These are phyloP conservation scores for Conistra vaccinii DNA, from an alignment of 2,888 invertebrate species.

Conservation along the genomic window DNA sequence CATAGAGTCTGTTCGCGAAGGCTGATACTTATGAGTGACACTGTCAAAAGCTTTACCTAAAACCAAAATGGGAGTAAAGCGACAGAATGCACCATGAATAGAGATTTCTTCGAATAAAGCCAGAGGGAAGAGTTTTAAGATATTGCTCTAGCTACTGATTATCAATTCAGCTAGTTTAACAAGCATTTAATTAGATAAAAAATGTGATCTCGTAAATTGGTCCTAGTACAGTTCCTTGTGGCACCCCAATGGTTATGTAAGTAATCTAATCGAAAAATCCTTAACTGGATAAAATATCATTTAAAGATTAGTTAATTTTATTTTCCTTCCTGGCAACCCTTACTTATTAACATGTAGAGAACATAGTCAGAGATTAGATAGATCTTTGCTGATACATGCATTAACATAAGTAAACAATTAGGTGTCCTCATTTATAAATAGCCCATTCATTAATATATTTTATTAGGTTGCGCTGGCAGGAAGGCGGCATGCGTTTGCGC, in stretches of 20 bases:
- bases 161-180: not conserved
- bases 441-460: slow-evolving; percentile 55
- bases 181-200: not conserved
- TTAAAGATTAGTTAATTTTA: not conserved
- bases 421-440: slow-evolving; percentile 61
- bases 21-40: not conserved
- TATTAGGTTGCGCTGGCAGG: slow-evolving; percentile 53
- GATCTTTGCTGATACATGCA: slow-evolving; percentile 62
- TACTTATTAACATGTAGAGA: slow-evolving; percentile 47
- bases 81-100: not conserved
- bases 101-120: not conserved
- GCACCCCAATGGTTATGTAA: not conserved
- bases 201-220: not conserved
- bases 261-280: not conserved
- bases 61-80: not conserved
- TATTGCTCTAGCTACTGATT: no score
- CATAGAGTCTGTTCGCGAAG: not conserved
- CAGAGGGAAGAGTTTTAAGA: not conserved
- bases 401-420: slow-evolving; percentile 65
- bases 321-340: slow-evolving; percentile 41
- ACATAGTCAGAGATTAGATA: slow-evolving; percentile 49
- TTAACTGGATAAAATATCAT: not conserved
- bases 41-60: slow-evolving; percentile 12
- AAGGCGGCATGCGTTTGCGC: slow-evolving; percentile 48
- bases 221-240: not conserved